Conservation (phyloP, 1,140 invertebrate species). For the Streblospio benedicti region DNA sequence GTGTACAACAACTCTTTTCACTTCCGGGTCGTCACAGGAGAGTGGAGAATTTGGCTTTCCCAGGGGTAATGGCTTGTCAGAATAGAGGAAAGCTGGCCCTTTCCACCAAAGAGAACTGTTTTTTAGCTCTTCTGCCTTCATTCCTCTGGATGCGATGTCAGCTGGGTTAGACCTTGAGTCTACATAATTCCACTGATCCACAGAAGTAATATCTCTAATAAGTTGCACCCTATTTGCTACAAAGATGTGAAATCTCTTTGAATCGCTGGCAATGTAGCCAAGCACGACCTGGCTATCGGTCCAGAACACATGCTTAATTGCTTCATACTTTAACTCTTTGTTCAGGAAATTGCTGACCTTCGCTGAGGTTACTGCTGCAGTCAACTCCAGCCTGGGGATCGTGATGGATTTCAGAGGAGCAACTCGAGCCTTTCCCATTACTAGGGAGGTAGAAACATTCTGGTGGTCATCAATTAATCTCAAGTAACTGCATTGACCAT, state of each 20-base stretch:
- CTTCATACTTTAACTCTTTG: neutral
- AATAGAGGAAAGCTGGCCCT: constrained; percentile 8
- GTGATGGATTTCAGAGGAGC: constrained; percentile 9
- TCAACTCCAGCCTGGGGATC: constrained; percentile 18
- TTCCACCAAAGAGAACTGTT: neutral
- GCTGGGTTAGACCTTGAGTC: neutral
- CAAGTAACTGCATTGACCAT: constrained; percentile 7
- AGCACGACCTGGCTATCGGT: constrained; percentile 13
- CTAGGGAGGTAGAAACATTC: neutral
- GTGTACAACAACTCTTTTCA: neutral
- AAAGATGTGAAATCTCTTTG: constrained; percentile 7
- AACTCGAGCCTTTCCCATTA: constrained; percentile 16
- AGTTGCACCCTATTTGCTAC: constrained; percentile 1
- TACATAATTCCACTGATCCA: neutral
- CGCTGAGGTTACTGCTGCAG: constrained; percentile 8
- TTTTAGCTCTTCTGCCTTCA: neutral
- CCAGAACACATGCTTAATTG: neutral
- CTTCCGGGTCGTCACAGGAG: neutral
- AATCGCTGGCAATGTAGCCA: constrained; percentile 8
- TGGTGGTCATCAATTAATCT: neutral
- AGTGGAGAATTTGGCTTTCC: neutral
- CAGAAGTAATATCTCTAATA: neutral
- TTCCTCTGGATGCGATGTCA: neutral
- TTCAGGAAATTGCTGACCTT: neutral
- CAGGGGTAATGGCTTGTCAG: neutral